Base-by-base conservation (phyloP, 2,888 invertebrate genomes). In the Hermaeophaga mercurialis region DNA sequence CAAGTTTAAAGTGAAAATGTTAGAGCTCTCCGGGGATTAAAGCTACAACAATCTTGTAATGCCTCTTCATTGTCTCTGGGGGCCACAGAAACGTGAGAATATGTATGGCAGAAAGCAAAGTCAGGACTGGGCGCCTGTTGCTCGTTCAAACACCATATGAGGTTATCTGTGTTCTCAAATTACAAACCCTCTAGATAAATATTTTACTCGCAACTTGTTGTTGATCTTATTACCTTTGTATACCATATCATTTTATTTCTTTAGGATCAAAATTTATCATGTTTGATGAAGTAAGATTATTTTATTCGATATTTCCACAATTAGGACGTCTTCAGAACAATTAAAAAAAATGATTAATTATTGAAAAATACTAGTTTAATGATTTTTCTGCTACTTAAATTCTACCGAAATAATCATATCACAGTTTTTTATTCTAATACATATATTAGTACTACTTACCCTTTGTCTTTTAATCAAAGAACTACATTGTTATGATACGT, bases 1-100 rank as follows among this genome's bases (percentile, higher is more conserved):
- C 66, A 66, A 72, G 69, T 72, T 69, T 68, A 73, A 72, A 71
- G 72, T 73, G 72, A 73, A 74, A 73, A 72, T 70, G 73, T 73
- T 72, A 73, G 66, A 70, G 70, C 70, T 73, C 74, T 65, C 71
- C 39, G 28, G 74, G 73, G 74, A 75, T 75, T 74, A 73, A 70
- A 72, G 71, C 69, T 70, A 73, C 73, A 74, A 73, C 73, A 75
- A 75, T 75, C 73, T 73, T 72, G 74, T 74, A 65, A 67, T 72
- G 71, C 70, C 67, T 63, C 60, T 61, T 62, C 65, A 59, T 64
- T 63, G 66, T 68, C 71, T 71, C 72, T 65, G 66, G 70, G 71
- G 72, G 68, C 26, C 34, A 65, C 68, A 56, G 70, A 68, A 71
- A 72, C 72, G 72, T 73, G 72, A 72, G 73, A 73, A 73, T 73